Base-by-base conservation (phyloP, 2,888 invertebrate genomes). In the Diloba caeruleocephala region DNA sequence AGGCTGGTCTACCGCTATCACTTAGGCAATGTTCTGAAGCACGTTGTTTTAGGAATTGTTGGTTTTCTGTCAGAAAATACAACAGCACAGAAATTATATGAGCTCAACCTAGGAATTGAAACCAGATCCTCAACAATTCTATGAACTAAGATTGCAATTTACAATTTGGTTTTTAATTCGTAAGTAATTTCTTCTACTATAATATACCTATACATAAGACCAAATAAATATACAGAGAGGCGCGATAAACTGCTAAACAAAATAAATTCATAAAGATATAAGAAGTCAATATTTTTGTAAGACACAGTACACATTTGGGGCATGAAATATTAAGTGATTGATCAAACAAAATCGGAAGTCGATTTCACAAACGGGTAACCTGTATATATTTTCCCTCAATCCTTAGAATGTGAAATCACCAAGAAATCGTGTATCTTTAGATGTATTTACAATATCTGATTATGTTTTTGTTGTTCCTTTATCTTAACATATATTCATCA, bases 281-380 rank as follows among this genome's bases (percentile, higher is more conserved):
- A 58, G 44, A 29, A 63, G 51, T 42, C 52, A 64, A 70, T 64
- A 62, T 62, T 62, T 68, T 50, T 26, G 19, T 31, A 37, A 25
- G 46, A 45, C 33, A 56, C 43, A 13, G 37, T 46, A 46, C 52
- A 53, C 28, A 57, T 54, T 49, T 39, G 43, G 57, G 33, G 56
- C 50, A 61, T 60, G 53, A 62, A 74, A 58, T 55, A 70, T 61
- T 71, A 59, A 59, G 64, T 72, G 70, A 72, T 72, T 72, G 70
- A 74, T 73, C 63, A 63, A 65, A 64, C 54, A 63, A 52, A 68
- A 61, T 59, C 62, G 44, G 53, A 62, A 62, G 61, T 48, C 36
- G 61, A 63, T 59, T 73, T 73, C 50, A 71, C 71, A 71, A 53
- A 53, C 55, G 62, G 60, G 63, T 66, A 69, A 63, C 70, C 64